Base-by-base conservation (phyloP, 2,113 vertebrate genomes). In the Microcebus lehilahytsara region DNA sequence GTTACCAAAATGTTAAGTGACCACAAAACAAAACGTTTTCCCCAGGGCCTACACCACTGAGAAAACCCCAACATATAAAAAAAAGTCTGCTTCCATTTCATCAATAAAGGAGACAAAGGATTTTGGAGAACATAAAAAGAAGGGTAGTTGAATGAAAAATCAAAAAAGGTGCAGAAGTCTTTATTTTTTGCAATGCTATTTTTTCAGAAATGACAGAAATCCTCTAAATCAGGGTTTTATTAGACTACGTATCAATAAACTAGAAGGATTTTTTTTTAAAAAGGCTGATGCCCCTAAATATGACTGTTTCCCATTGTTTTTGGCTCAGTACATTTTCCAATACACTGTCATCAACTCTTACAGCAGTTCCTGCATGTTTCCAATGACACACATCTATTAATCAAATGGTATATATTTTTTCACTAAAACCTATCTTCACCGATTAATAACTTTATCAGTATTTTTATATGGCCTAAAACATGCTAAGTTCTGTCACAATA, bases 381-480 rank as follows among this genome's bases (percentile, higher is more conserved):
- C 83, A 91, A 34, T 9, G 58, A 86, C 16, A 95, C 10, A 79
- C 17, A 66, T 40, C 90, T 87, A 72, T 37, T 67, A 74, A 69
- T 49, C 30, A 69, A 85, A 42, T 60, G 34, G 13, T 79, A 40
- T 71, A 37, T 62, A 40, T 74, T 78, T 81, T 92, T 81, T 40
- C 62, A 88, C 30, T 40, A 86, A 17, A 75, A 64, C 9, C 49
- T 69, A 90, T 75, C 30, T 90, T 87, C 60, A 84, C 42, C 66
- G 40, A 91, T 66, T 84, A 67, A 32, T 49, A 77, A 83, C 19
- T 91, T 90, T 58, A 46, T 49, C 56, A 58, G 17, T 67, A 87
- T 90, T 93, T 91, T 85, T 34, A 95, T 40, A 72, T 6, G 27
- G 22, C 14, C 80, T 80, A 92, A 80, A 95, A 93, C 32, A 96